A percentile compares a stretch with the other conserved stretches of the same genome.
Evolutionary conservation across 2,888 invertebrate species (phyloP).

Genomic region (Hedya salicella): DNA sequence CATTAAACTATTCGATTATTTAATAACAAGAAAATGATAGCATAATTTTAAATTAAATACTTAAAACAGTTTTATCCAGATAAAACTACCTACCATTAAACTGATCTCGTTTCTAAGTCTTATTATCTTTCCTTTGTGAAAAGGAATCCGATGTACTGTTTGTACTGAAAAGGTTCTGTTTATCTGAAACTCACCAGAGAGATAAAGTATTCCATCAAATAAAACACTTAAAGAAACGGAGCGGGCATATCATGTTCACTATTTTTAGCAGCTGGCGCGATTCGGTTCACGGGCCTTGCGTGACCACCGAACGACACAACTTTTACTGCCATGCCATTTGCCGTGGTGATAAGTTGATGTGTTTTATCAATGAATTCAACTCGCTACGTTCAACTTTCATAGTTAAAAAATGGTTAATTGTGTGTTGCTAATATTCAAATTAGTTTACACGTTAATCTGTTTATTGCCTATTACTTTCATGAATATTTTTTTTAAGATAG

Average conservation of each 20-base stretch:
- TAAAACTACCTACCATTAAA: too few species aligned
- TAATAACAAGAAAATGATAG: too few species aligned
- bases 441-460: too few species aligned
- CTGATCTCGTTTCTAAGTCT: neutral
- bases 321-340: constrained; percentile 35
- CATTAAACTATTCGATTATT: too few species aligned
- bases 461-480: too few species aligned
- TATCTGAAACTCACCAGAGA: neutral
- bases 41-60: too few species aligned
- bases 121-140: neutral
- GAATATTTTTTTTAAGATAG: neutral
- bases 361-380: constrained; percentile 37
- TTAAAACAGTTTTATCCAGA: too few species aligned
- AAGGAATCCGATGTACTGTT: neutral
- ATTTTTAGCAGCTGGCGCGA: constrained; percentile 42
- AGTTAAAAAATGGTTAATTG: neutral
- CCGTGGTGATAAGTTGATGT: constrained; percentile 37
- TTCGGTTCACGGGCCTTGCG: constrained; percentile 36
- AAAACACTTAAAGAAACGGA: constrained; percentile 38
- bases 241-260: constrained; percentile 42
- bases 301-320: constrained; percentile 37
- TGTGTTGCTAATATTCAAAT: too few species aligned
- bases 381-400: constrained; percentile 2
- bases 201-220: constrained; percentile 36
- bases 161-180: neutral